These are phyloP conservation scores for Capreolus pygargus DNA, from an alignment of 2,113 vertebrate species.

Conservation along the genomic window DNA sequence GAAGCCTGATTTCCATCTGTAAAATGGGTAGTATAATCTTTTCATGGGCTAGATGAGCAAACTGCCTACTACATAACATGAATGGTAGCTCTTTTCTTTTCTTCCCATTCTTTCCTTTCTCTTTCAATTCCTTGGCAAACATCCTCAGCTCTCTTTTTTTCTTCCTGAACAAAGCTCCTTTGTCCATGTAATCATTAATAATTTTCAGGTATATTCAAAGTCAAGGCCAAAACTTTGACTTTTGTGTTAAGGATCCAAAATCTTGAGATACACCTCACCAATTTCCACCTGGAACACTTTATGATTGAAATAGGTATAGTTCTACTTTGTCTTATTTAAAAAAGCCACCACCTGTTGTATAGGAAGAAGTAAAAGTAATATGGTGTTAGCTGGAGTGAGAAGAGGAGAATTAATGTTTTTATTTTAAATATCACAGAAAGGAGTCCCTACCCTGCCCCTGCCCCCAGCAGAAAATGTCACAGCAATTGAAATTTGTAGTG, in stretches of 20 bases:
- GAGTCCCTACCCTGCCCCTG: background rate
- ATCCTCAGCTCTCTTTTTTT: background rate
- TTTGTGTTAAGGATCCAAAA: background rate
- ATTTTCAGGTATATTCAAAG: background rate
- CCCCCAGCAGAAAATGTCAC: background rate
- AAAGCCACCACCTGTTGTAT: background rate
- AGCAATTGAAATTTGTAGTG: background rate
- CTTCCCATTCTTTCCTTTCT: background rate
- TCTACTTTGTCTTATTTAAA: background rate
- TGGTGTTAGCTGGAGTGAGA: background rate
- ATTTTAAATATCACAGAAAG: background rate
- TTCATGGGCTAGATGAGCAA: background rate
- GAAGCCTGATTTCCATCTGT: background rate
- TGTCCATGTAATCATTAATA: background rate
- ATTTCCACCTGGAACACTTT: background rate
- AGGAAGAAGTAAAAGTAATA: background rate
- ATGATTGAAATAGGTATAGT: background rate
- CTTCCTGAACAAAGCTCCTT: background rate
- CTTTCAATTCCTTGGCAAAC: background rate
- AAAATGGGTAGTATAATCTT: background rate
- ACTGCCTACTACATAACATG: background rate
- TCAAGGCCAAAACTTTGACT: background rate
- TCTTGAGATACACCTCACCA: background rate
- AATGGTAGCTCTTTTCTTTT: background rate
- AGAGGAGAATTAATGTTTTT: background rate